Base-by-base conservation (phyloP, 2,888 invertebrate genomes). In the Poecilus cupreus region DNA sequence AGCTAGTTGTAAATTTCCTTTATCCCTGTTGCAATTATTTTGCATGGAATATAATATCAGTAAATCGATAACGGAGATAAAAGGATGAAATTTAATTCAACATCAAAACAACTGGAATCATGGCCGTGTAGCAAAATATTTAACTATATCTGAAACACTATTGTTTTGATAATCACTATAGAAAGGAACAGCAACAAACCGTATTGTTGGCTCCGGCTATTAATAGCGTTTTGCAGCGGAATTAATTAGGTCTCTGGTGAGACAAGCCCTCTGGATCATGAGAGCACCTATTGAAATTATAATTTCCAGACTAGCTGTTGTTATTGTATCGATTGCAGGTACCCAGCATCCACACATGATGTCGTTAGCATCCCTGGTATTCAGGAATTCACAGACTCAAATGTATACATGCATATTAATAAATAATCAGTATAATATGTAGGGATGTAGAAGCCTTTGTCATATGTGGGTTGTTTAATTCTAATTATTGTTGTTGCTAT, bases 241-340 rank as follows among this genome's bases (percentile, higher is more conserved):
- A 22, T 20, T 57, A 57, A 57, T 57, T 57, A 57, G 57, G n/a
- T 57, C 10, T 57, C 10, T 57, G 10, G 20, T 22, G 8, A 57
- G 57, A 18, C 18, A 1, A 13, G n/a, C 57, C 24, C 8, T 57
- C 0, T 57, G 57, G 10, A 22, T 11, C 46, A 46, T 24, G 24
- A 57, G n/a, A 24, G 24, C 51, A 8, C 51, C 57, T 57, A 57
- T 57, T 57, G 57, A 57, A 57, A 57, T 57, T 57, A 57, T 57
- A 57, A 57, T 57, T 57, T 57, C 57, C 57, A 22, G 22, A 24
- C 57, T 24, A 20, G n/a, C 24, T 57, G 51, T 51, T 51, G 57
- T 57, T 24, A 24, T 22, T 22, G 10, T 57, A 57, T 57, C 24
- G 57, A 57, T 57, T 57, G 51, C 24, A 57, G 57, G 24, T 57